These are phyloP conservation scores for Andrena dorsata DNA, from an alignment of 2,888 invertebrate species.

Conservation along the genomic window DNA sequence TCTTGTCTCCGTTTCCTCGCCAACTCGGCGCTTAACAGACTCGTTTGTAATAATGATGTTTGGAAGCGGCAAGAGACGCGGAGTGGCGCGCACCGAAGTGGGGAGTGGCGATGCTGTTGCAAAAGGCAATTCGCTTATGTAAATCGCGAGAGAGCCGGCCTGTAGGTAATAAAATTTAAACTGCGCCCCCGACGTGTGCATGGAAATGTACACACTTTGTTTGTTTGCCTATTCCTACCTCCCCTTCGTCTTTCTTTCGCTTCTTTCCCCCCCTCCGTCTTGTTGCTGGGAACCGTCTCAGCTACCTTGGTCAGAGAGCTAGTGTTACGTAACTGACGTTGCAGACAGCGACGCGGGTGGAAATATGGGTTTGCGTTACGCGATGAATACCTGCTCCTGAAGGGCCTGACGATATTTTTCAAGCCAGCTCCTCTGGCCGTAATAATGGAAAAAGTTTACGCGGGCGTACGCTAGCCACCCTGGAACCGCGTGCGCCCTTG, in stretches of 20 bases:
- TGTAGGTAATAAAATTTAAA: constrained; percentile 46
- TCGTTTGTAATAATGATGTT: constrained; percentile 40
- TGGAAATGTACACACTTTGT: constrained; percentile 39
- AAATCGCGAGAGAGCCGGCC: constrained; percentile 30
- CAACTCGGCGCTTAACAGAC: background rate
- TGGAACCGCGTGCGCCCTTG: constrained; percentile 14
- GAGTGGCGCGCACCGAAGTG: constrained; percentile 5
- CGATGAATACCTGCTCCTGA: constrained; percentile 27
- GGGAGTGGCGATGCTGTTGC: constrained; percentile 32
- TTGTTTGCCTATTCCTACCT: constrained; percentile 31
- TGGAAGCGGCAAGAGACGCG: background rate
- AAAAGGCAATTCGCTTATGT: constrained; percentile 54
- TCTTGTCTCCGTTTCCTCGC: background rate
- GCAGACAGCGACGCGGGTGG: background rate
- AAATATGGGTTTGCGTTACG: constrained; percentile 40
- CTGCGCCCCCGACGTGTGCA: constrained; percentile 30
- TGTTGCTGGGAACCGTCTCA: background rate
- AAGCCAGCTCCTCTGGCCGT: background rate
- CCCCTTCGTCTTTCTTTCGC: background rate
- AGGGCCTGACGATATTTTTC: constrained; percentile 36
- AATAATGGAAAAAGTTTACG: constrained; percentile 41
- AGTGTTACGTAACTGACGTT: constrained; percentile 25
- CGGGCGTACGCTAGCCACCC: background rate
- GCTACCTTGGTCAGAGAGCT: too few relatives aligned
- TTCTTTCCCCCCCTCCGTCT: too few relatives aligned